These are phyloP conservation scores for Drosophila pseudotakahashii DNA, from an alignment of 2,888 invertebrate genomes.

Conservation along the genomic window DNA sequence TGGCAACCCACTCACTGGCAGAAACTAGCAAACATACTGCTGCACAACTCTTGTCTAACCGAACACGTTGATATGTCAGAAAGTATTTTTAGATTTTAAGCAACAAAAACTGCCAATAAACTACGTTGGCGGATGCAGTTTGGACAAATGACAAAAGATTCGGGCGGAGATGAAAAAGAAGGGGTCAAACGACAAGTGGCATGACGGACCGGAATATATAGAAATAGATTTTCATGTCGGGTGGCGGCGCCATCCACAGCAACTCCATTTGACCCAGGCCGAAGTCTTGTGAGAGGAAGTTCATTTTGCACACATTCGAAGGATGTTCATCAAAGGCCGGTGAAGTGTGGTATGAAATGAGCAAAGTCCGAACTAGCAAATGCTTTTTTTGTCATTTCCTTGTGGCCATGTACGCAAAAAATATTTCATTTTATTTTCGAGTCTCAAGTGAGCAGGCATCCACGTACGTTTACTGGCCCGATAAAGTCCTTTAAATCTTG, in stretches of 20 bases:
- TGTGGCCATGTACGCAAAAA: conserved; percentile 55
- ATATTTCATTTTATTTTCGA: conserved; percentile 73
- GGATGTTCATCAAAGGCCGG: conserved; percentile 58
- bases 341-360: conserved; percentile 64
- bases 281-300: conserved; percentile 35
- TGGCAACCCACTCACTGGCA: conserved; percentile 30
- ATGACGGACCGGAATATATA: conserved; percentile 64
- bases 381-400: conserved; percentile 40
- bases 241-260: conserved; percentile 1
- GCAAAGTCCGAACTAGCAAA: conserved; percentile 63
- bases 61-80: conserved; percentile 73
- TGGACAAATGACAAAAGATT: conserved; percentile 73
- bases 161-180: conserved; percentile 29
- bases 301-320: conserved; percentile 46
- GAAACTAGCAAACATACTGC: conserved; percentile 27
- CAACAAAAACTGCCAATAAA: conserved; percentile 77
- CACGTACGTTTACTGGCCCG: conserved; percentile 20
- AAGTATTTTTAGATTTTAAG: conserved; percentile 78
- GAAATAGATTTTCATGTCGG: conserved; percentile 54
- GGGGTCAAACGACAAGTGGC: conserved; percentile 53
- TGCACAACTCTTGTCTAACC: conserved; percentile 49
- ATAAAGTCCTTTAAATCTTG: conserved; percentile 47
- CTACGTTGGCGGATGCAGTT: conserved; percentile 69
- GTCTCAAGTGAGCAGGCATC: conserved; percentile 59
- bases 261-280: conserved; percentile 21